phyloP scores from a whole-genome alignment of 2,113 vertebrate genomes.

The Marcusenius ussheri region DNA sequence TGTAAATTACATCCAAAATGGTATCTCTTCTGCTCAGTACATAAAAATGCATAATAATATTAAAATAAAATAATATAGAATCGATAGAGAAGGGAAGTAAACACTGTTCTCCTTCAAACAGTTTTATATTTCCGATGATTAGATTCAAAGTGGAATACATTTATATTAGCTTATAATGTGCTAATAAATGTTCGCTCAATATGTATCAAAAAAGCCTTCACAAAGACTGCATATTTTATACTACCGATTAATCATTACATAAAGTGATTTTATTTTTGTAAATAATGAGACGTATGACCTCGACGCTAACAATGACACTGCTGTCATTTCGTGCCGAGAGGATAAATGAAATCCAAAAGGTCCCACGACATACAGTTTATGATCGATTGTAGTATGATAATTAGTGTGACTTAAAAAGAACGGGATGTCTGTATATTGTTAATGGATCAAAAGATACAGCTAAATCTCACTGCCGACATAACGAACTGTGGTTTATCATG shows the following conservation, averaged over 20 bases:
- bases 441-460: background rate
- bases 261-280: background rate
- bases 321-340: background rate
- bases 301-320: background rate
- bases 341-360: background rate
- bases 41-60: background rate
- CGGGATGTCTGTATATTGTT: background rate
- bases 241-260: background rate
- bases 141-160: background rate
- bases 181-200: background rate
- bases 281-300: background rate
- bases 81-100: background rate
- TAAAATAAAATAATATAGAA: background rate
- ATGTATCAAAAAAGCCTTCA: background rate
- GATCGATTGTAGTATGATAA: background rate
- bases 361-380: background rate
- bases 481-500: background rate
- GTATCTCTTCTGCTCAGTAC: background rate
- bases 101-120: background rate
- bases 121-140: background rate
- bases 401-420: background rate
- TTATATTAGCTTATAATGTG: background rate
- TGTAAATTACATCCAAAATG: background rate
- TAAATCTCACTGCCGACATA: background rate
- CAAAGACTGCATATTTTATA: background rate